Evolutionary conservation across 2,888 invertebrate species (phyloP), one percentile per base, ranked within the genome.

Genomic region (Capitulum mitella): DNA sequence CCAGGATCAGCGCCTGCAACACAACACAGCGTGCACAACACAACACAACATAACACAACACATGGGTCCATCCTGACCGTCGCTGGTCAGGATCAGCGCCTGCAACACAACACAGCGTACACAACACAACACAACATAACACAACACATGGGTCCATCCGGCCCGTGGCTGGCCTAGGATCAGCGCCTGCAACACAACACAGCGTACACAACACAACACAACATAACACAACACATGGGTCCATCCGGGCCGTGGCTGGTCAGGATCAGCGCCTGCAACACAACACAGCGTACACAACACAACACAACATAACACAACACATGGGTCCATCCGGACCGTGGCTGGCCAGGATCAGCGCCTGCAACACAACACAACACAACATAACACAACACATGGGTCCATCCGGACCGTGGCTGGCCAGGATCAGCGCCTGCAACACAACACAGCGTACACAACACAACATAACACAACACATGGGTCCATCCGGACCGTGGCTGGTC

Each of bases 281-380:
- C 61, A n/a, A n/a, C n/a, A n/a, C n/a, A n/a, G n/a, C n/a, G n/a
- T n/a, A n/a, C n/a, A n/a, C n/a, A n/a, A n/a, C n/a, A n/a, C n/a
- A n/a, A n/a, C n/a, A n/a, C n/a, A n/a, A n/a, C n/a, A n/a, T n/a
- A n/a, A n/a, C n/a, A n/a, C n/a, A n/a, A n/a, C n/a, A n/a, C 83
- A 91, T 91, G 78, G 92, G 89, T 22, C 89, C 89, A 82, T 92
- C 93, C 0, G 91, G 90, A 0, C 92, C 91, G 79, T 92, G 90
- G 0, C 93, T 92, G 1, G 92, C 90, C 8, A 90, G 89, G 61
- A 96, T 90, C 82, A 97, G 89, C 3, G 93, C 92, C 84, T 90
- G 82, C 82, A 81, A 77, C 37, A 79, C 8, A 26, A 37, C n/a
- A 37, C 40, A 75, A 74, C 14, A 19, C 34, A n/a, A 51, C 19